These are phyloP conservation scores for Atrina japonica DNA, from an alignment of 2,888 invertebrate species.

Conservation along the genomic window DNA sequence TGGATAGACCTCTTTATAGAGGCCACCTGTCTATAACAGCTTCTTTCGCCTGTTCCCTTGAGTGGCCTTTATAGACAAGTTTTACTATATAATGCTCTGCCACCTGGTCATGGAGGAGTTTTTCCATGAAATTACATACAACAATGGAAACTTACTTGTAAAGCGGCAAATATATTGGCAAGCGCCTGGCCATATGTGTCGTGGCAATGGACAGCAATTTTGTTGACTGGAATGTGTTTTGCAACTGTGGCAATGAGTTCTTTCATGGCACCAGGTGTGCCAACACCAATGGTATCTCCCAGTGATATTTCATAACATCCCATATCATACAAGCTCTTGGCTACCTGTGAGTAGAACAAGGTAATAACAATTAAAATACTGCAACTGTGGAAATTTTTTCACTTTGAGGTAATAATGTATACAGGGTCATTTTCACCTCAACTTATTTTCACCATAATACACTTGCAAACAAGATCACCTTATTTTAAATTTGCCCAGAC, in stretches of 20 bases:
- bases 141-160: slow-evolving; percentile 89
- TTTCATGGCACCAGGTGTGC: slow-evolving; percentile 85
- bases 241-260: slow-evolving; percentile 89
- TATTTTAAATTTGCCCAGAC: no score
- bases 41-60: no score
- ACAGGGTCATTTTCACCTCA: no score
- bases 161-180: slow-evolving; percentile 93
- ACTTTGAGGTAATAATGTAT: not conserved
- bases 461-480: no score
- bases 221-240: slow-evolving; percentile 83
- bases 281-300: slow-evolving; percentile 98
- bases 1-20: no score
- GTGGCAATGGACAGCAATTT: slow-evolving; percentile 96
- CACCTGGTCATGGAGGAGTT: no score
- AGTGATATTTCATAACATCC: slow-evolving; percentile 98
- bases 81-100: no score
- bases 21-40: no score
- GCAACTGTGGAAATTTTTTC: not conserved
- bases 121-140: no score
- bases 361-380: not conserved
- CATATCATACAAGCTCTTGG: slow-evolving; percentile 87
- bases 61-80: no score
- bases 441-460: no score
- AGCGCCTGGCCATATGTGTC: slow-evolving; percentile 99
- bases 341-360: slow-evolving; percentile 79